Conservation (phyloP, 1,140 invertebrate genomes). For the Drosophila novamexicana region DNA sequence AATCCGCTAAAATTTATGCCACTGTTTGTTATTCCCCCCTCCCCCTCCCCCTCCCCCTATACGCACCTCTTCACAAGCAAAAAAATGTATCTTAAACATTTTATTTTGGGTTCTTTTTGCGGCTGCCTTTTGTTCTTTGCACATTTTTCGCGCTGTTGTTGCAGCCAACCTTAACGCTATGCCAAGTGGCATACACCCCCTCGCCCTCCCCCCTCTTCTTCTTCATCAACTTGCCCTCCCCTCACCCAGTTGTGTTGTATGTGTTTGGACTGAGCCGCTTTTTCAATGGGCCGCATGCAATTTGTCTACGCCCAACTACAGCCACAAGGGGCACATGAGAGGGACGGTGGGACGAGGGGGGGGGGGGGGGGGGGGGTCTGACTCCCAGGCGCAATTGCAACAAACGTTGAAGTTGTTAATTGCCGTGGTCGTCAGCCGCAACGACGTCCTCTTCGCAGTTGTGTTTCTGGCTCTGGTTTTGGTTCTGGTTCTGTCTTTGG, state of each 20-base stretch:
- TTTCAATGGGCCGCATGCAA: conserved; percentile 66
- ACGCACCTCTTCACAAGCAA: conserved; percentile 34
- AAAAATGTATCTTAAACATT: conserved; percentile 68
- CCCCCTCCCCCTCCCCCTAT: not conserved
- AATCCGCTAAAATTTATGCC: conserved; percentile 65
- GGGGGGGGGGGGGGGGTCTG: not conserved
- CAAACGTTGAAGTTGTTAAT: conserved; percentile 82
- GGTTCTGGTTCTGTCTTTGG: conserved; percentile 41
- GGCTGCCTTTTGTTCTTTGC: conserved; percentile 57
- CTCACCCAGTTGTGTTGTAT: no score
- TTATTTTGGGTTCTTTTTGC: conserved; percentile 56
- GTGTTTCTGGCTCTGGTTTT: conserved; percentile 28
- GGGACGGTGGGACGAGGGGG: no score
- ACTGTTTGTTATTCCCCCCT: conserved; percentile 12
- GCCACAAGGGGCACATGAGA: not conserved
- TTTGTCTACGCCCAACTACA: conserved; percentile 55
- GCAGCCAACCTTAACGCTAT: conserved; percentile 28
- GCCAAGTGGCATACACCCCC: conserved; percentile 32
- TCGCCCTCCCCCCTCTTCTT: conserved; percentile 18
- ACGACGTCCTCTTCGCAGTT: conserved; percentile 46
- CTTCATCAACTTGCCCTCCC: not conserved
- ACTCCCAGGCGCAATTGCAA: conserved; percentile 57
- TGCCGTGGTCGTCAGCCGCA: conserved; percentile 69
- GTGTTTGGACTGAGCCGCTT: conserved; percentile 3
- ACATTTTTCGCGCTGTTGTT: conserved; percentile 73